phyloP scores from a whole-genome alignment of 2,113 vertebrate genomes.

The Pituophis catenifer region DNA sequence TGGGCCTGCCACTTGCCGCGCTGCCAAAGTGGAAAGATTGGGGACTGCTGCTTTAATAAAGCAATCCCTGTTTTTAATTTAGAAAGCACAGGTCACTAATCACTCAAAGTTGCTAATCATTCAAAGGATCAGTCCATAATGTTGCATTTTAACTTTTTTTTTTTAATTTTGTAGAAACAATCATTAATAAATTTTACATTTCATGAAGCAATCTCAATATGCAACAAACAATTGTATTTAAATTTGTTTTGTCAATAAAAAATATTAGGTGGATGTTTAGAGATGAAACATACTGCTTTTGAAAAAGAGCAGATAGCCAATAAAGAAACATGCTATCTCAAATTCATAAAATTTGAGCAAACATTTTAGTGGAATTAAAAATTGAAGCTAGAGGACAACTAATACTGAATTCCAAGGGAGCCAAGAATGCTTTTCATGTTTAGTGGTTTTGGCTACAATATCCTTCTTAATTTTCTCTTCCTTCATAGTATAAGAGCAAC shows the following conservation, averaged over 20 bases:
- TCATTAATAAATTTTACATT: not conserved
- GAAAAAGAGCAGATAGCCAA: not conserved
- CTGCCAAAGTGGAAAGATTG: too few species aligned
- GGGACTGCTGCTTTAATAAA: not conserved
- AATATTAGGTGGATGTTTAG: not conserved
- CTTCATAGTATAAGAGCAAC: not conserved
- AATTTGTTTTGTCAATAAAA: rapidly evolving
- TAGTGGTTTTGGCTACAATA: not conserved
- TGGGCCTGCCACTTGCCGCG: too few species aligned
- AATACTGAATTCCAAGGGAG: not conserved
- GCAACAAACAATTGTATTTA: rapidly evolving
- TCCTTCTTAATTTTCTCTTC: not conserved
- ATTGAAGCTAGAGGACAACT: not conserved
- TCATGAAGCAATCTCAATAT: not conserved
- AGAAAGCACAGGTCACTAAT: not conserved
- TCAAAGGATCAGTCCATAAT: slow-evolving; percentile 6
- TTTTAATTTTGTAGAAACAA: not conserved
- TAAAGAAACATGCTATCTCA: not conserved
- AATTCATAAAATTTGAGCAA: not conserved
- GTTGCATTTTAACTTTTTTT: slow-evolving; percentile 28
- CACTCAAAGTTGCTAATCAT: not conserved
- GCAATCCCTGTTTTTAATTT: not conserved
- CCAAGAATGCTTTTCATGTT: not conserved
- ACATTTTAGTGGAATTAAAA: not conserved
- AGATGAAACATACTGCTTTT: not conserved